Conservation (phyloP, 2,113 vertebrate species). For the Mionectes macconnelli region DNA sequence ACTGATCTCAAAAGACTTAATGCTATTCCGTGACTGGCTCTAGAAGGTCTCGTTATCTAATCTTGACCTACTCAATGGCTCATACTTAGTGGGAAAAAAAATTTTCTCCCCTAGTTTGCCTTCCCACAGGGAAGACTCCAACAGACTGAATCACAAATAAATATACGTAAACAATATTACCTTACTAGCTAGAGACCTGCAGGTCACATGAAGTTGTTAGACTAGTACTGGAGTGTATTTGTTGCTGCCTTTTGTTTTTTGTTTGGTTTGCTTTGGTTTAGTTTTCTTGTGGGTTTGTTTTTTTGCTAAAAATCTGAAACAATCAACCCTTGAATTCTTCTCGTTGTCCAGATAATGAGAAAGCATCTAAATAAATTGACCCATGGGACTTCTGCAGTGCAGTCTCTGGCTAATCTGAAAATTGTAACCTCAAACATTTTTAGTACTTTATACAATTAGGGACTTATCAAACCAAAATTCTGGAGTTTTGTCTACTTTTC, state of each 20-base stretch:
- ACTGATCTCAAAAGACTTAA: conserved; percentile 71
- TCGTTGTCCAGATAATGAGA: not conserved
- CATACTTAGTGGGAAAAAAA: not conserved
- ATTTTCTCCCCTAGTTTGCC: not conserved
- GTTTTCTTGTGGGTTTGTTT: not conserved
- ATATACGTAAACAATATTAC: not conserved
- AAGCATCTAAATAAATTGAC: not conserved
- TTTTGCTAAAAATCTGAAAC: not conserved
- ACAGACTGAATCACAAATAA: conserved; percentile 6
- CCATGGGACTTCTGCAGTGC: not conserved
- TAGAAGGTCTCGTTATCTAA: conserved; percentile 73
- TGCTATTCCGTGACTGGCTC: conserved; percentile 65
- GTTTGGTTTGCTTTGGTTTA: not conserved
- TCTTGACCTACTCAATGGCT: conserved; percentile 45
- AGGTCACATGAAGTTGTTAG: not conserved
- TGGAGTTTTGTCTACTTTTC: not conserved
- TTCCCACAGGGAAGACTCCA: not conserved
- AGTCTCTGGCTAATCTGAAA: not conserved
- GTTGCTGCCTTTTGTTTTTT: not conserved
- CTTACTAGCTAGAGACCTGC: not conserved
- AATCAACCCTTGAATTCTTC: not conserved
- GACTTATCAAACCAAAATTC: conserved; percentile 23
- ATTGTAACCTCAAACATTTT: conserved; percentile 17
- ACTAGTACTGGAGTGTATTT: not conserved
- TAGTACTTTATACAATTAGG: conserved; percentile 13